Conservation (phyloP, 35 echinoderm and acorn worm genomes). For the Eucidaris tribuloides region DNA sequence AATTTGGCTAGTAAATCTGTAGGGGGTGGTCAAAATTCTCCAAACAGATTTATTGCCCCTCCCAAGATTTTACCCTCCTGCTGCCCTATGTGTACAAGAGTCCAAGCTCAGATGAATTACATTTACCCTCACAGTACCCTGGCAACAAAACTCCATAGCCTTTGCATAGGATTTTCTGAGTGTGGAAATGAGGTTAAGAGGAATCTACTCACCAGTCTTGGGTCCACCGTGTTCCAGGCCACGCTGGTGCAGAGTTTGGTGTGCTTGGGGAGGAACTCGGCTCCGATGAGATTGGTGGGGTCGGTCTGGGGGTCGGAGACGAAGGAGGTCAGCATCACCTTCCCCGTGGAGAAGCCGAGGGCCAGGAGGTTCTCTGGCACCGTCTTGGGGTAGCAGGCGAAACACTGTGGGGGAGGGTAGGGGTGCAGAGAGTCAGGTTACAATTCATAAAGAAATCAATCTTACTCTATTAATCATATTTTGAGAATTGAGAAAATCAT, state of each 20-base stretch:
- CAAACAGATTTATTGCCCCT: too few species aligned
- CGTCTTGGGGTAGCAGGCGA: constrained; percentile 77
- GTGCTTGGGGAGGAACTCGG: constrained; percentile 80
- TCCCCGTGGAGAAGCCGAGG: constrained; percentile 73
- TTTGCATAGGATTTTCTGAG: too few species aligned
- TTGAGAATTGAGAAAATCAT: background rate
- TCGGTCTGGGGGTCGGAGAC: constrained; percentile 44
- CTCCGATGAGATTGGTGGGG: constrained; percentile 52
- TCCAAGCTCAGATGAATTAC: too few species aligned
- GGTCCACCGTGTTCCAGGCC: constrained; percentile 78
- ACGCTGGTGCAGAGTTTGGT: constrained; percentile 61
- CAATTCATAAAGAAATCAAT: background rate
- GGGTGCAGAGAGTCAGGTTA: background rate
- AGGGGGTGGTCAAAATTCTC: too few species aligned
- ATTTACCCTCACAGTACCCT: too few species aligned
- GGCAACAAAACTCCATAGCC: too few species aligned
- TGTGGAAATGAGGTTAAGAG: background rate
- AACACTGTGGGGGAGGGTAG: constrained; percentile 57
- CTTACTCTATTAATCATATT: background rate
- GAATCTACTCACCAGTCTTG: constrained; percentile 64
- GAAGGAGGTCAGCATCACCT: constrained; percentile 77
- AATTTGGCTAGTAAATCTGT: too few species aligned
- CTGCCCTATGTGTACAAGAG: too few species aligned
- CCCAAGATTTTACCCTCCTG: too few species aligned
- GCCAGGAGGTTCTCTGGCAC: constrained; percentile 58